These are phyloP conservation scores for Sebastes steindachneri DNA, from an alignment of 2,797 vertebrate species.

Conservation along the genomic window DNA sequence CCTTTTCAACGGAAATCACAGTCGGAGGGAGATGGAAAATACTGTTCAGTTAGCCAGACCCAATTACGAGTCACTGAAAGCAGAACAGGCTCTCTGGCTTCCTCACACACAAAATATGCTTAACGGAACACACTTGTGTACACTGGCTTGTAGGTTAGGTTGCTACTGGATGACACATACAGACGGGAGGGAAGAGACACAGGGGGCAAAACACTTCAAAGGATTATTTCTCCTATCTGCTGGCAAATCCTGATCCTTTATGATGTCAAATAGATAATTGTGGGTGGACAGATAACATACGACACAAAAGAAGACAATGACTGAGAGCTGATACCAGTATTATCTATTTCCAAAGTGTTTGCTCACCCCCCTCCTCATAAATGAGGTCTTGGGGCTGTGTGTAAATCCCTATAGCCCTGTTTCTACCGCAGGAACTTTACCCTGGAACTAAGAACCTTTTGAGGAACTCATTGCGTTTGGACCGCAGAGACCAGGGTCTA, in stretches of 20 bases:
- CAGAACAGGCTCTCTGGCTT: constrained; percentile 37
- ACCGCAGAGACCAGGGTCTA: too few species aligned
- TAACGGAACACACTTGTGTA: constrained; percentile 12
- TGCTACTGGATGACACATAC: constrained; percentile 16
- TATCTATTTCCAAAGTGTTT: constrained; percentile 47
- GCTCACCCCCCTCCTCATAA: constrained; percentile 17
- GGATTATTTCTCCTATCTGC: constrained; percentile 19
- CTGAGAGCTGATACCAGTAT: constrained; percentile 33
- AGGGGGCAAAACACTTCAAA: constrained; percentile 7
- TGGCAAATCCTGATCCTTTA: constrained; percentile 3
- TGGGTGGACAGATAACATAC: constrained; percentile 12
- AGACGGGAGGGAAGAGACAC: background rate
- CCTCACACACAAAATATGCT: constrained; percentile 28
- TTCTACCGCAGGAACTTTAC: too few species aligned
- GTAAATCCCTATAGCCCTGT: background rate
- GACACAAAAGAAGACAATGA: constrained; percentile 19
- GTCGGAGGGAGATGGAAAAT: constrained; percentile 65
- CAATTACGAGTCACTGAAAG: constrained; percentile 42
- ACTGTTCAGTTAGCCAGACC: constrained; percentile 52
- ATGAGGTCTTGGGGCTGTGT: constrained; percentile 42
- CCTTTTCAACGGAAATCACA: constrained; percentile 57
- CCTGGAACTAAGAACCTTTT: too few species aligned
- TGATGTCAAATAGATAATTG: constrained; percentile 26
- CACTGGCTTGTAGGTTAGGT: constrained; percentile 9
- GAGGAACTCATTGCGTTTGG: too few species aligned